Percentiles rank a stretch among this genome's conserved stretches.
Conservation (phyloP, 2,888 invertebrate genomes). For the Gisinianus flammeolus region DNA sequence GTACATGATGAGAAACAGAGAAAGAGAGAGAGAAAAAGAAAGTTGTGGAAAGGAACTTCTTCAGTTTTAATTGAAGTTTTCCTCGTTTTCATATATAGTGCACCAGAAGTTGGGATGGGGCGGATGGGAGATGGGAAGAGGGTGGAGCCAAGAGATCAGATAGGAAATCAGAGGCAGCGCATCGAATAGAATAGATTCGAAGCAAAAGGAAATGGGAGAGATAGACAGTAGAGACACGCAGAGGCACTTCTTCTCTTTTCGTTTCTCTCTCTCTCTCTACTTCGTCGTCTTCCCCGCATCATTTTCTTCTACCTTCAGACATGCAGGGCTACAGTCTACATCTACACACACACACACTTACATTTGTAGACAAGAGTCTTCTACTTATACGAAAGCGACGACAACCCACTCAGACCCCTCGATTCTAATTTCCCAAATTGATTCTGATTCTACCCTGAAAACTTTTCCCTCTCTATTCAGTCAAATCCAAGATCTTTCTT, state of each 20-base stretch:
- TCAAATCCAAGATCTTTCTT: too few relatives aligned
- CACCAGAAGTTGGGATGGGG: slow-evolving; percentile 21
- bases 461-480: too few relatives aligned
- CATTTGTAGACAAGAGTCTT: background rate
- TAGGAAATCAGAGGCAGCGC: slow-evolving; percentile 37
- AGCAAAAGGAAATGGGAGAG: slow-evolving; percentile 28
- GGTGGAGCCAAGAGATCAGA: slow-evolving; percentile 36
- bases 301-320: too few relatives aligned
- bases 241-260: slow-evolving; percentile 23
- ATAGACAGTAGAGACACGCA: slow-evolving; percentile 20
- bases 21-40: background rate
- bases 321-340: too few relatives aligned
- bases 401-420: too few relatives aligned
- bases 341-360: background rate
- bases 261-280: too few relatives aligned
- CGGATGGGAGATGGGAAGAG: slow-evolving; percentile 32
- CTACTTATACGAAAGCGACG: too few relatives aligned
- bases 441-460: too few relatives aligned
- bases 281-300: too few relatives aligned
- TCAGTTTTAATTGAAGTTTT: background rate
- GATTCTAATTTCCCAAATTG: too few relatives aligned
- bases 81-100: background rate
- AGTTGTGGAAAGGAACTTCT: background rate
- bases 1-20: background rate
- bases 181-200: slow-evolving; percentile 36